Evolutionary conservation across 1,140 invertebrate genomes (phyloP).

Genomic region (Pygmarrhopalites habei): DNA sequence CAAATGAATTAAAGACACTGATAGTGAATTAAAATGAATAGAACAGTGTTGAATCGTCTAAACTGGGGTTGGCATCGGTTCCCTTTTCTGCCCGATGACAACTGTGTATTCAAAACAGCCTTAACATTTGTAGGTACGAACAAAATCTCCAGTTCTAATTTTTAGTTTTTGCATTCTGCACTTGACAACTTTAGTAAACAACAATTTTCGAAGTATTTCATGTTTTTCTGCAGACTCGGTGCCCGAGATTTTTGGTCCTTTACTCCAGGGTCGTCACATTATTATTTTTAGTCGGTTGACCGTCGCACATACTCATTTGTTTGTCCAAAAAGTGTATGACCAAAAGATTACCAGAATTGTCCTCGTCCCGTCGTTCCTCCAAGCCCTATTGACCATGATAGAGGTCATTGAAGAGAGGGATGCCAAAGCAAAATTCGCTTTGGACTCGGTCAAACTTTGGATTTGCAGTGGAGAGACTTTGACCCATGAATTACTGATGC

Average conservation of each 20-base stretch:
- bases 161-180: no score
- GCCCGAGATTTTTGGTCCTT: slow-evolving; percentile 1
- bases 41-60: slow-evolving; percentile 65
- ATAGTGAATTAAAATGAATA: background rate
- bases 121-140: slow-evolving; percentile 85
- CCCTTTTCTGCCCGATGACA: slow-evolving; percentile 59
- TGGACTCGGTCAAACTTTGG: background rate
- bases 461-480: slow-evolving; percentile 5
- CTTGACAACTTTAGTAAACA: no score
- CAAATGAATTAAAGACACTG: no score
- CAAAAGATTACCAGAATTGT: background rate
- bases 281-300: background rate
- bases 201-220: no score
- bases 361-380: background rate
- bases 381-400: background rate
- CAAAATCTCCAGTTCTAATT: slow-evolving; percentile 71
- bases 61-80: slow-evolving; percentile 75
- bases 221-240: no score
- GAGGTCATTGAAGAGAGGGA: background rate
- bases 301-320: background rate
- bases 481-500: background rate
- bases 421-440: background rate
- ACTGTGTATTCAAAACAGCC: slow-evolving; percentile 77
- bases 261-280: background rate
- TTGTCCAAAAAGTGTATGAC: background rate